These are phyloP conservation scores for Lamellibrachia columna DNA, from an alignment of 2,888 invertebrate genomes.

Conservation along the genomic window DNA sequence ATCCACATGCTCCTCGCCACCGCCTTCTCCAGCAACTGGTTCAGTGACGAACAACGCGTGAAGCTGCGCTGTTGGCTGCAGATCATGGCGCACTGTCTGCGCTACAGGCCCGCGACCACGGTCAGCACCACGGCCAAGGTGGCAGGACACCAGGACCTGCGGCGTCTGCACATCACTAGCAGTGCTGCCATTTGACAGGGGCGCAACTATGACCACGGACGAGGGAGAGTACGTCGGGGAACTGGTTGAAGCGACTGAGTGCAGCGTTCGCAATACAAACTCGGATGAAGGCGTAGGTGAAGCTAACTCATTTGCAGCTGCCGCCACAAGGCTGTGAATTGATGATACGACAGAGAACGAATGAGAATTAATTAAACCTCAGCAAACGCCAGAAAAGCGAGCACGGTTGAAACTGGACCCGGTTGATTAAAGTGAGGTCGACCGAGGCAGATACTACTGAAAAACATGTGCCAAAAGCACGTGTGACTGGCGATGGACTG, in stretches of 20 bases:
- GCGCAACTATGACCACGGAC: background rate
- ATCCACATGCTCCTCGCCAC: slow-evolving; percentile 63
- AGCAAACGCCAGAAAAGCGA: too few species aligned
- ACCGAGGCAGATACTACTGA: too few species aligned
- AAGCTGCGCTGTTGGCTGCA: slow-evolving; percentile 57
- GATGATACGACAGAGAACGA: too few species aligned
- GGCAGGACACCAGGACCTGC: background rate
- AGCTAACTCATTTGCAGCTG: background rate
- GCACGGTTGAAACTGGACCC: too few species aligned
- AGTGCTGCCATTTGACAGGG: background rate
- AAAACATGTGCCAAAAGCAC: too few species aligned
- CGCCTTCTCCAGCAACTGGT: slow-evolving; percentile 61
- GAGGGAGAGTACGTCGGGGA: background rate
- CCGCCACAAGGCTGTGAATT: too few species aligned
- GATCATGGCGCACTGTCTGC: slow-evolving; percentile 24
- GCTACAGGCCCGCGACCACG: background rate
- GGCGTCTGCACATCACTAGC: background rate
- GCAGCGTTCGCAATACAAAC: too few species aligned
- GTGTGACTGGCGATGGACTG: too few species aligned
- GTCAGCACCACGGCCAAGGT: background rate
- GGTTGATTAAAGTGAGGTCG: too few species aligned
- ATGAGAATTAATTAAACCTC: too few species aligned
- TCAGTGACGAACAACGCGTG: slow-evolving; percentile 50
- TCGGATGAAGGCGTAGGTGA: too few species aligned
- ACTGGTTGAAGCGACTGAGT: background rate